Evolutionary conservation across 2,888 invertebrate species (phyloP), one percentile per base, ranked within the genome.

Genomic region (Acronicta aceris): DNA sequence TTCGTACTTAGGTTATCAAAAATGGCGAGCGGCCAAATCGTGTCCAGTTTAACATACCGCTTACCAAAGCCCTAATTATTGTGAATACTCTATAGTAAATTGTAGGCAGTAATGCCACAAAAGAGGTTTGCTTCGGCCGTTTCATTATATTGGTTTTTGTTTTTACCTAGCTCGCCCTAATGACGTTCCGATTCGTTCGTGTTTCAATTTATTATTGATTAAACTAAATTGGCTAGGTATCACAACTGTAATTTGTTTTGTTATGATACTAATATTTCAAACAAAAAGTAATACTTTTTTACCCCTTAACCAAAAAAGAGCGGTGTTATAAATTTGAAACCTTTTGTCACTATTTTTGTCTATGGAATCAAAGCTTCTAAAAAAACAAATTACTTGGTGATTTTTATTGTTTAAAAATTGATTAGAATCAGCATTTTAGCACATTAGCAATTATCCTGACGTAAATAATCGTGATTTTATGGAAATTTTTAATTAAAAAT

Each of bases 1-100:
- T 65, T 71, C n/a, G 46, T 53, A 53, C 60, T 13, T 66, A 56
- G 46, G 55, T 66, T 60, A 66, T 66, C 65, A 71, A 72, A 72
- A 72, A 47, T 70, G 69, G 69, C 73, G 38, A 40, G 53, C 47
- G 16, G 73, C 73, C 67, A 72, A 70, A 60, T 66, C 33, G 40
- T 58, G 51, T 66, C 46, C 17, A 51, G 48, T 70, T 66, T 53
- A 72, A 60, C 60, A 72, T 48, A 70, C 73, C 60, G 67, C 68
- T 50, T 67, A 64, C 71, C 51, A 63, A 70, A 45, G 41, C 25
- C 21, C 10, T 51, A 65, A 65, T 41, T 62, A 66, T 51, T 55
- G 50, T 51, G 27, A 36, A 65, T 61, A 38, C 30, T 21, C n/a
- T 15, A 10, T n/a, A 33, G 12, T 33, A 13, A 41, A 12, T 25